Conservation (phyloP, 2,888 invertebrate genomes). For the Ariolimax columbianus region DNA sequence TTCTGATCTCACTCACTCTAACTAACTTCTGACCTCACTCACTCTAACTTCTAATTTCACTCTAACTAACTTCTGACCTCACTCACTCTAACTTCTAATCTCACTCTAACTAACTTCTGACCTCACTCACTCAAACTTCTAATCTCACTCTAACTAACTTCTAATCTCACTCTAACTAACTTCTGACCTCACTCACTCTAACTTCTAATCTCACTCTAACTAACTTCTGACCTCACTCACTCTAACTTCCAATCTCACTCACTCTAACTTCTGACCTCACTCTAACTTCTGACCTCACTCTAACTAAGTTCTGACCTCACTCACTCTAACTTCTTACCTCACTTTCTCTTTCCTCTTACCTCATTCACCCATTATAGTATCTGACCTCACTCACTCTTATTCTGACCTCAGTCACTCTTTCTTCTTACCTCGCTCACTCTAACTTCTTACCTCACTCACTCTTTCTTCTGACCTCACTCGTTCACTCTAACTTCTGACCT, state of each 20-base stretch:
- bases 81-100: background rate
- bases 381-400: background rate
- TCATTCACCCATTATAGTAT: too few relatives aligned
- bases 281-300: background rate
- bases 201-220: background rate
- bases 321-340: too few relatives aligned
- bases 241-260: background rate
- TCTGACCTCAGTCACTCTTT: background rate
- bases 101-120: background rate
- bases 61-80: background rate
- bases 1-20: too few relatives aligned
- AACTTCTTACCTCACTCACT: background rate
- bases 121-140: conserved; percentile 1
- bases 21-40: background rate
- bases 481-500: background rate
- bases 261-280: background rate
- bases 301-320: too few relatives aligned
- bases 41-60: background rate
- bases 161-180: too few relatives aligned
- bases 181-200: background rate
- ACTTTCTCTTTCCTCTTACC: too few relatives aligned
- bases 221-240: background rate
- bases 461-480: background rate
- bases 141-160: background rate
- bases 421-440: background rate